phyloP scores from a whole-genome alignment of 2,113 vertebrate species.

The Catharus bicknelli region DNA sequence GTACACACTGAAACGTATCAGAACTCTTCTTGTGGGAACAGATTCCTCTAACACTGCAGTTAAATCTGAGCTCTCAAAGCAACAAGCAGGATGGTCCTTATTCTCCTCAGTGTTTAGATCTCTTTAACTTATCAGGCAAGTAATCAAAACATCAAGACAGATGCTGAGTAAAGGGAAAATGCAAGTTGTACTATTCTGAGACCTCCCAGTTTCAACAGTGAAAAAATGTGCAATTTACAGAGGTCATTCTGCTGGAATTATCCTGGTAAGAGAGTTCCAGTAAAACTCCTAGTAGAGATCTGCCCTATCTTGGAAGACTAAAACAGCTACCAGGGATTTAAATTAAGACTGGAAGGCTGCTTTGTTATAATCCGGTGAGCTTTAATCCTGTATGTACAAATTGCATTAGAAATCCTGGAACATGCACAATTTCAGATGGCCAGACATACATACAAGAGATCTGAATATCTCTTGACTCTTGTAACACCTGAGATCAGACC shows the following conservation, averaged over 20 bases:
- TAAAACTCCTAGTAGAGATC: background rate
- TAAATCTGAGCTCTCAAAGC: background rate
- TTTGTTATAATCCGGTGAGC: background rate
- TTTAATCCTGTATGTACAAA: background rate
- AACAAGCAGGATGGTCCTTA: background rate
- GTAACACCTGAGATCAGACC: background rate
- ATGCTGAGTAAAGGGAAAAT: background rate
- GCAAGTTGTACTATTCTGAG: background rate
- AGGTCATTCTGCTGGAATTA: background rate
- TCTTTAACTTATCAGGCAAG: background rate
- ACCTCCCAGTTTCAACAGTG: background rate
- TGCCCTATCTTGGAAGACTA: background rate
- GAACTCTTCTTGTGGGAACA: background rate
- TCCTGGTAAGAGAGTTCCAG: background rate
- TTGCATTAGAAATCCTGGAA: background rate
- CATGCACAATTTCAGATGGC: background rate
- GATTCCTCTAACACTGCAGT: background rate
- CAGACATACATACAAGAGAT: background rate
- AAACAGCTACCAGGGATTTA: background rate
- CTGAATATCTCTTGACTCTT: background rate
- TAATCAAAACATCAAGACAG: constrained; percentile 32
- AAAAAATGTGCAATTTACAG: constrained; percentile 5
- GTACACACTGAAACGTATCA: background rate
- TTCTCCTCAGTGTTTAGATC: constrained; percentile 25
- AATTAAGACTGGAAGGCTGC: background rate